These are phyloP conservation scores for Pomatostomus ruficeps DNA, from an alignment of 2,113 vertebrate genomes.

Conservation along the genomic window DNA sequence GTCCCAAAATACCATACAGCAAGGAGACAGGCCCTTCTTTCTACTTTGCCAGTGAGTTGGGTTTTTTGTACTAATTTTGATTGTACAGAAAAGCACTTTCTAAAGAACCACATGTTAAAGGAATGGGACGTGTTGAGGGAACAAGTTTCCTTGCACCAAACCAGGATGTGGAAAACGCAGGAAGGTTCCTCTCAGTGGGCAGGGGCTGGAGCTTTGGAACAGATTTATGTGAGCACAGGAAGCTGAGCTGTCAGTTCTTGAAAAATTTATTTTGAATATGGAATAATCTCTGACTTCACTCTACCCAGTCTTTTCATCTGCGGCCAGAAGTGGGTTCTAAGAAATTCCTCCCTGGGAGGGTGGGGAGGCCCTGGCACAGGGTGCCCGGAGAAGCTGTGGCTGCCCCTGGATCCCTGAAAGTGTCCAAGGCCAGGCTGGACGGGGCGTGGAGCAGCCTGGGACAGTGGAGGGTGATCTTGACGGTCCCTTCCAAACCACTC, in stretches of 20 bases:
- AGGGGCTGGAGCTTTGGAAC: neutral
- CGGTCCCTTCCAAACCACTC: neutral
- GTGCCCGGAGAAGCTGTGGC: neutral
- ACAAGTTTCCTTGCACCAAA: constrained; percentile 70
- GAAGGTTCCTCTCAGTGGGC: constrained; percentile 8
- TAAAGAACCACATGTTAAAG: constrained; percentile 69
- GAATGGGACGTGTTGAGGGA: constrained; percentile 67
- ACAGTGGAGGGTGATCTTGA: rapidly evolving
- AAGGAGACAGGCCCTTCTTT: constrained; percentile 87
- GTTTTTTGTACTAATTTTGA: constrained; percentile 81
- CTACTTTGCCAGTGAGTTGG: constrained; percentile 87
- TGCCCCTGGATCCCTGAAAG: neutral
- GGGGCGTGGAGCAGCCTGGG: rapidly evolving
- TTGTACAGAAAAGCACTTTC: constrained; percentile 73
- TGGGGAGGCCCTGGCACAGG: neutral
- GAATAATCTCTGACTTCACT: neutral
- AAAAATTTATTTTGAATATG: neutral
- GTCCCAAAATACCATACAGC: constrained; percentile 86
- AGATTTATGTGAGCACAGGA: neutral
- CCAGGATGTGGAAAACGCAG: constrained; percentile 51
- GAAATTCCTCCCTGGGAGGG: neutral
- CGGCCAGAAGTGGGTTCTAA: neutral
- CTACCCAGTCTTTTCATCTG: neutral
- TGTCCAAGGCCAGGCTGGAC: neutral
- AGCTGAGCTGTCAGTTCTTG: neutral